Conservation (phyloP, 2,113 vertebrate genomes). For the Psephotus haematonotus region DNA sequence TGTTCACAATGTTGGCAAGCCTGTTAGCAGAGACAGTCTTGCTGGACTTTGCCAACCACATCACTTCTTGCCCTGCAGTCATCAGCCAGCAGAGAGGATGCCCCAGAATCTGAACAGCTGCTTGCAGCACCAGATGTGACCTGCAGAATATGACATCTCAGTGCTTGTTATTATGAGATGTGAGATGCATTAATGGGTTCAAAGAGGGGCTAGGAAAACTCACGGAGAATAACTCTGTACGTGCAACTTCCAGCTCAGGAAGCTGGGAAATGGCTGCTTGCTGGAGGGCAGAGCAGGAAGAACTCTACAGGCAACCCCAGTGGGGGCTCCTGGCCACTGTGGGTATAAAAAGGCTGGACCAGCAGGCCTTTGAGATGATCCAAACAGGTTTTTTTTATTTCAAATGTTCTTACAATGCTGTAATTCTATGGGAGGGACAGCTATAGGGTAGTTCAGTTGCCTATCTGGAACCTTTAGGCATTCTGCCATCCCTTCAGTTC, state of each 20-base stretch:
- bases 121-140: neutral
- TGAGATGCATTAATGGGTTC: neutral
- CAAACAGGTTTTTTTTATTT: neutral
- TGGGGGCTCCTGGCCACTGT: neutral
- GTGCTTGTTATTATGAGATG: neutral
- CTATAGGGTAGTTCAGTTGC: neutral
- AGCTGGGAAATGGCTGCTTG: neutral
- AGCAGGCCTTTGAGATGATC: neutral
- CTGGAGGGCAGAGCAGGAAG: neutral
- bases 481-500: neutral
- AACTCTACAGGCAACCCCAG: neutral
- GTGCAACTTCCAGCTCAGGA: neutral
- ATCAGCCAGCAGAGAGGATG: neutral
- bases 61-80: neutral
- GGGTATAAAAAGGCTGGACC: neutral
- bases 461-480: neutral
- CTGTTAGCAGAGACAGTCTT: neutral
- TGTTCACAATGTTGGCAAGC: rapidly evolving
- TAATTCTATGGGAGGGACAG: neutral
- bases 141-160: neutral
- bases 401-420: neutral
- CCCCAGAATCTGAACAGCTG: neutral
- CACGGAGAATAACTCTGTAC: neutral
- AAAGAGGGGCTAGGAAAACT: neutral
- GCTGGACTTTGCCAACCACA: neutral